These are phyloP conservation scores for Thalassophryne amazonica DNA, from an alignment of 2,797 vertebrate species.

Conservation along the genomic window DNA sequence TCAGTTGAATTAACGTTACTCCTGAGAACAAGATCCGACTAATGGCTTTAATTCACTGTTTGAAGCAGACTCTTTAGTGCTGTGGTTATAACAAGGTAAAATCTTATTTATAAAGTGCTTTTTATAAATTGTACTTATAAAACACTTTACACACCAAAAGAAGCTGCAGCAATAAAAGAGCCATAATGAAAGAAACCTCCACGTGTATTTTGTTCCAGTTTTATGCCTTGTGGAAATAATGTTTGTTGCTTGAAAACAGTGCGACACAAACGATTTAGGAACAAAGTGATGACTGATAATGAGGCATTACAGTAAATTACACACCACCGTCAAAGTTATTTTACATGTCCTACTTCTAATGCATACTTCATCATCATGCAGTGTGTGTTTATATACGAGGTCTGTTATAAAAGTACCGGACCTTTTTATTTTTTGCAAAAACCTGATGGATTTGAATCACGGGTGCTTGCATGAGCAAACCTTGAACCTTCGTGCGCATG, in stretches of 20 bases:
- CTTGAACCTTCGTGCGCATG: no score
- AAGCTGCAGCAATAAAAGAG: conserved; percentile 25
- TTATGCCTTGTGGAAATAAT: conserved; percentile 14
- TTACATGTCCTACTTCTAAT: conserved; percentile 14
- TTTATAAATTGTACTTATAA: conserved; percentile 21
- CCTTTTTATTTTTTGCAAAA: no score
- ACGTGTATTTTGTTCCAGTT: conserved; percentile 26
- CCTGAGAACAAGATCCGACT: conserved; percentile 45
- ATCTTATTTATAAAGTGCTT: conserved; percentile 34
- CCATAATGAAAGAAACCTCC: conserved; percentile 24
- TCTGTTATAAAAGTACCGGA: no score
- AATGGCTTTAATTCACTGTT: conserved; percentile 53
- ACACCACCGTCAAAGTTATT: conserved; percentile 31
- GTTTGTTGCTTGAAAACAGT: conserved; percentile 7
- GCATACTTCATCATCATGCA: no score
- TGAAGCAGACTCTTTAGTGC: conserved; percentile 34
- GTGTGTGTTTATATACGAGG: no score
- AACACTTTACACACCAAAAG: conserved; percentile 28
- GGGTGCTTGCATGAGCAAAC: no score
- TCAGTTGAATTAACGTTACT: conserved; percentile 45
- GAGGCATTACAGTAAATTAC: conserved; percentile 22
- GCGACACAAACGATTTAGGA: conserved; percentile 15
- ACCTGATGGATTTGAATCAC: no score
- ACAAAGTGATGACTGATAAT: conserved; percentile 18
- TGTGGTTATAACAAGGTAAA: conserved; percentile 25